Evolutionary conservation across 2,113 vertebrate species (phyloP).

Genomic region (Phalacrocorax carbo): DNA sequence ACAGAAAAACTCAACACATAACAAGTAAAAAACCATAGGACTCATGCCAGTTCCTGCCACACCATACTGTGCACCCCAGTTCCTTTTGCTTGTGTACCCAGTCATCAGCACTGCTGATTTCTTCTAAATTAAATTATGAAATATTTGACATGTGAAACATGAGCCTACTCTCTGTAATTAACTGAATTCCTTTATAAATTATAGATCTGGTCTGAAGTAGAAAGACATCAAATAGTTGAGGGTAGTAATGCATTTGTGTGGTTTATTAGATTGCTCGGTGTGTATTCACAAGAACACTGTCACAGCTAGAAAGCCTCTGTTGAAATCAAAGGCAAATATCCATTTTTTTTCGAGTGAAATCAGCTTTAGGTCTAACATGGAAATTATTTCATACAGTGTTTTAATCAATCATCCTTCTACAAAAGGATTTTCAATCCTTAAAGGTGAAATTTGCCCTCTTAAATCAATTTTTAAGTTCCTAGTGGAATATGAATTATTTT

Average conservation of each 20-base stretch:
- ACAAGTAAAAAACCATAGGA: neutral
- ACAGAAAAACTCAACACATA: neutral
- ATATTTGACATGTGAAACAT: neutral
- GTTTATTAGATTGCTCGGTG: neutral
- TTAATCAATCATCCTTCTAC: neutral
- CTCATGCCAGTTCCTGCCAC: neutral
- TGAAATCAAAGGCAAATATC: neutral
- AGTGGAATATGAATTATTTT: neutral
- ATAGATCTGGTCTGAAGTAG: neutral
- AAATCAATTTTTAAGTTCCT: neutral
- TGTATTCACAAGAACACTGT: neutral
- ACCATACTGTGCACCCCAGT: accelerated
- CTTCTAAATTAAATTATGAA: neutral
- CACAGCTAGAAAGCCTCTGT: neutral
- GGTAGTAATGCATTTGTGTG: neutral
- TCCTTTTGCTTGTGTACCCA: neutral
- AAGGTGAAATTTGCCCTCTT: neutral
- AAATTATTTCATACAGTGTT: neutral
- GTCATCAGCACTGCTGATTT: neutral
- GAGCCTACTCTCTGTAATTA: neutral
- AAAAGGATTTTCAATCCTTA: neutral
- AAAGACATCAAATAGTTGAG: neutral
- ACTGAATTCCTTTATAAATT: conserved; percentile 14
- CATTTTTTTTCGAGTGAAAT: neutral
- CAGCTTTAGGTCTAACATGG: neutral